phyloP scores from a whole-genome alignment of 2,888 invertebrate species.

The Boloria selene region DNA sequence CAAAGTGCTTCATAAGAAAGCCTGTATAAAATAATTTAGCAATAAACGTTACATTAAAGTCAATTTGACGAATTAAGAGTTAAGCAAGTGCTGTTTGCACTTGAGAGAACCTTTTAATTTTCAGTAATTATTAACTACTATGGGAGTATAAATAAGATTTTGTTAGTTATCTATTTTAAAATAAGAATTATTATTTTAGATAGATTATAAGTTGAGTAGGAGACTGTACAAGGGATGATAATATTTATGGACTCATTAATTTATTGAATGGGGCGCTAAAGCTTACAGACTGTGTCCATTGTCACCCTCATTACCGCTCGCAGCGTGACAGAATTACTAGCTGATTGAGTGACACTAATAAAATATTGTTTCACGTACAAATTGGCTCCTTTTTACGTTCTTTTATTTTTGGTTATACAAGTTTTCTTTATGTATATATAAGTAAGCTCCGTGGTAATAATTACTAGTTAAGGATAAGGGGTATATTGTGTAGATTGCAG shows the following conservation, averaged over 20 bases:
- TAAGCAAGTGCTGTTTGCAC: too few species aligned
- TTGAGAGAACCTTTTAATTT: too few species aligned
- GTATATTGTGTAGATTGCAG: too few species aligned
- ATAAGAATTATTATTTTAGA: background rate
- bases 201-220: background rate
- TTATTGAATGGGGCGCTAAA: conserved; percentile 31
- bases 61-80: too few species aligned
- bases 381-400: conserved; percentile 6
- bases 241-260: conserved; percentile 35
- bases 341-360: conserved; percentile 31
- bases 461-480: too few species aligned
- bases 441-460: background rate
- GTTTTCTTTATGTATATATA: background rate
- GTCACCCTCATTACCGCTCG: conserved; percentile 26
- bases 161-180: background rate
- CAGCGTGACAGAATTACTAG: conserved; percentile 29
- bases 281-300: conserved; percentile 30
- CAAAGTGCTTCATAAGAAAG: too few species aligned
- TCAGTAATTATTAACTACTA: too few species aligned
- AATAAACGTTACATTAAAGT: too few species aligned
- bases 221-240: conserved; percentile 21
- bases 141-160: too few species aligned
- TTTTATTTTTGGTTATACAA: background rate
- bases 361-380: conserved; percentile 9
- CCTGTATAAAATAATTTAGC: too few species aligned